Percentiles rank a stretch among this genome's conserved stretches.
phyloP scores from a whole-genome alignment of 92 coral and sea anemone genomes.

The Virgularia gustaviana region DNA sequence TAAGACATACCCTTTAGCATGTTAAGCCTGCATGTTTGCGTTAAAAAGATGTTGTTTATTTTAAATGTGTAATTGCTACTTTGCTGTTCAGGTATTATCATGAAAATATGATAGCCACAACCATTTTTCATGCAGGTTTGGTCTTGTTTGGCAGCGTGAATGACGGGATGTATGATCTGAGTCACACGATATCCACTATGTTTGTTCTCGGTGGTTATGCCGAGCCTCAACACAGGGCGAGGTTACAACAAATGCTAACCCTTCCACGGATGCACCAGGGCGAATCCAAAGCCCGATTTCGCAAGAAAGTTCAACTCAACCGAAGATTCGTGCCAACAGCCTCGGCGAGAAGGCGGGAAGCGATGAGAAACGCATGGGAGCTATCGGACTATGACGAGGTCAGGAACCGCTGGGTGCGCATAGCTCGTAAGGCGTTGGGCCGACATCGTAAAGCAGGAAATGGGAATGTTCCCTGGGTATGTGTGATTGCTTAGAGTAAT shows the following conservation, averaged over 20 bases:
- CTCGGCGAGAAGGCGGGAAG: neutral
- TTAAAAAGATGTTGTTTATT: too few relatives aligned
- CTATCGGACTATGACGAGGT: conserved; percentile 29
- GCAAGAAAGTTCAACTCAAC: conserved; percentile 28
- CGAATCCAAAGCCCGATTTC: conserved; percentile 27
- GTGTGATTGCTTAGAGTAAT: too few relatives aligned
- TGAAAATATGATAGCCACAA: too few relatives aligned
- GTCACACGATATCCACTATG: conserved; percentile 27
- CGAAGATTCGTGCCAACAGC: neutral
- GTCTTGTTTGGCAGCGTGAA: conserved; percentile 25
- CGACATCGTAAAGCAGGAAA: conserved; percentile 6
- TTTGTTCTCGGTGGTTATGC: conserved; percentile 39
- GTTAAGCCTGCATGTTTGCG: too few relatives aligned
- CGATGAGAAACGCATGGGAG: conserved; percentile 22
- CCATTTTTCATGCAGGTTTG: conserved; percentile 14
- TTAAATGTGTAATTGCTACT: too few relatives aligned
- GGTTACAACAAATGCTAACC: conserved; percentile 30
- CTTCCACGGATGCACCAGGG: conserved; percentile 42
- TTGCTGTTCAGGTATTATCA: too few relatives aligned
- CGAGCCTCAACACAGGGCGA: conserved; percentile 30
- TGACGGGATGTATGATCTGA: conserved; percentile 17
- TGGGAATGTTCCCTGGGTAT: neutral
- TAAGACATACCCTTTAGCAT: too few relatives aligned
- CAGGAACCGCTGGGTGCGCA: conserved; percentile 30
- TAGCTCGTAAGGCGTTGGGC: conserved; percentile 15